Percentiles rank a stretch among this genome's conserved stretches.
Conservation (phyloP, 2,888 invertebrate genomes). For the Metallyticus violacea region DNA sequence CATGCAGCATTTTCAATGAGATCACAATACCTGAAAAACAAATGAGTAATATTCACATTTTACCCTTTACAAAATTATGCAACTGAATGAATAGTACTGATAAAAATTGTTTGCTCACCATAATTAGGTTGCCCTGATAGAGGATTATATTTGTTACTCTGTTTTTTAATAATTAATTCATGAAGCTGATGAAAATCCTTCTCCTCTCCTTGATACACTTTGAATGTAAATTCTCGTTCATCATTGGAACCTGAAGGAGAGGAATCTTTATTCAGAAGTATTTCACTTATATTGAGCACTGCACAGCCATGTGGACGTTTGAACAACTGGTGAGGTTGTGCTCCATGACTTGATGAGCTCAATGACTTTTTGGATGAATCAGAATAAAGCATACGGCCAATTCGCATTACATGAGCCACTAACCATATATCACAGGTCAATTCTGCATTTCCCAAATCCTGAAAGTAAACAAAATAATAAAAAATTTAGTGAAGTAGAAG, state of each 20-base stretch:
- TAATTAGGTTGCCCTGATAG: conserved; percentile 81
- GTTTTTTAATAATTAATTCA: conserved; percentile 82
- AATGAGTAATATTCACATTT: not conserved
- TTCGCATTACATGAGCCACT: conserved; percentile 85
- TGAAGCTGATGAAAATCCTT: conserved; percentile 89
- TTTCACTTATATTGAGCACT: conserved; percentile 69
- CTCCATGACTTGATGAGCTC: conserved; percentile 25
- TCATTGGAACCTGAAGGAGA: conserved; percentile 22
- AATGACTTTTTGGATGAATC: conserved; percentile 56
- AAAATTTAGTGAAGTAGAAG: too few species aligned
- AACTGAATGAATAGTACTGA: too few species aligned
- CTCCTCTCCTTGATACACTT: conserved; percentile 80
- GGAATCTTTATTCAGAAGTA: conserved; percentile 29
- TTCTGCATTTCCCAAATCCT: conserved; percentile 83
- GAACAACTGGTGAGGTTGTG: conserved; percentile 37
- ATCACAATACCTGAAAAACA: conserved; percentile 65
- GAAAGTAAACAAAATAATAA: conserved; percentile 34
- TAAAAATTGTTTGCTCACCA: conserved; percentile 53
- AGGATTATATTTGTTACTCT: conserved; percentile 78
- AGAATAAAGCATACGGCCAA: conserved; percentile 78
- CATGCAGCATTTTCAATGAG: conserved; percentile 74
- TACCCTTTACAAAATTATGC: not conserved
- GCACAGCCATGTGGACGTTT: conserved; percentile 83
- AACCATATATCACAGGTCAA: conserved; percentile 81
- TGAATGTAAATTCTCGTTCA: conserved; percentile 69